phyloP scores from a whole-genome alignment of 1,140 invertebrate genomes.

The Vollenhovia emeryi region DNA sequence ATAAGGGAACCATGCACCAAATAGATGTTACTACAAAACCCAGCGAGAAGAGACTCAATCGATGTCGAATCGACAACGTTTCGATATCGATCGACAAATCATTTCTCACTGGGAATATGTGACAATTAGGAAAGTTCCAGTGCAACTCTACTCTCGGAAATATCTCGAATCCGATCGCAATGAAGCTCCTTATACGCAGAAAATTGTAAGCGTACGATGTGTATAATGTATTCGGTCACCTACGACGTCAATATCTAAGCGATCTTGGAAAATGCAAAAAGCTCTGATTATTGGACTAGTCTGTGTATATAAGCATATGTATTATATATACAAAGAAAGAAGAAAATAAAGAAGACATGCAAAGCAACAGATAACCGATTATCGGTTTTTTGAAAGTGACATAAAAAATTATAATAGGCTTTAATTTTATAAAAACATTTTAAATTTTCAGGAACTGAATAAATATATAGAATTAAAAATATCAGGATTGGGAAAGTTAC shows the following conservation, averaged over 20 bases:
- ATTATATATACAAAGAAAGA: conserved; percentile 11
- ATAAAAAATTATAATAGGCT: no score
- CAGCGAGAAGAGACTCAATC: no score
- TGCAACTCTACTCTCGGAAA: background rate
- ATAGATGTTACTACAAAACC: background rate
- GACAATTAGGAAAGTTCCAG: no score
- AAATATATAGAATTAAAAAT: no score
- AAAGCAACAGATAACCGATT: background rate
- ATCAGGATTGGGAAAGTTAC: no score
- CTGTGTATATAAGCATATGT: conserved; percentile 33
- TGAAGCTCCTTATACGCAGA: background rate
- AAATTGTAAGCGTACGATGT: background rate
- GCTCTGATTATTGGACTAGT: conserved; percentile 14
- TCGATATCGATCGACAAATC: no score
- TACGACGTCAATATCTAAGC: conserved; percentile 14
- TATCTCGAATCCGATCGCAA: background rate
- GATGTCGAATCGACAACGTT: no score
- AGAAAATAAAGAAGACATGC: conserved; percentile 8
- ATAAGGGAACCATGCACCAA: background rate
- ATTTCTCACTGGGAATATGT: no score
- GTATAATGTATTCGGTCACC: background rate
- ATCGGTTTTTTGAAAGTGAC: no score
- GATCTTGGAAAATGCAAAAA: background rate
- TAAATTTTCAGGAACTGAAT: no score
- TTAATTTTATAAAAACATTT: no score